A percentile compares a stretch with the other conserved stretches of the same genome.
These are phyloP conservation scores for Ceratina australensis DNA, from an alignment of 1,140 invertebrate species.

Conservation along the genomic window DNA sequence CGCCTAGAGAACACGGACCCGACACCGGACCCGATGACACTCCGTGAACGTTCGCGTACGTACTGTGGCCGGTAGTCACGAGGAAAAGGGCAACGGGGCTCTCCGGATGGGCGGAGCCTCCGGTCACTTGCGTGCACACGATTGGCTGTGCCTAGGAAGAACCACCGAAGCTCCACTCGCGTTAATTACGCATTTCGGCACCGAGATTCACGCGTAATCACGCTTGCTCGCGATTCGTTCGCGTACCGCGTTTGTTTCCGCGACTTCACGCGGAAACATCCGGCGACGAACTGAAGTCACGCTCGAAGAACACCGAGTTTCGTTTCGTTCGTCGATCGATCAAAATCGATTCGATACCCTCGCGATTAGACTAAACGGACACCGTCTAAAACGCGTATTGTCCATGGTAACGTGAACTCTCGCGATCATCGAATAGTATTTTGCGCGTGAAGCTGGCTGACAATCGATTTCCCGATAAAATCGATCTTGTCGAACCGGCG, in stretches of 20 bases:
- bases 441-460: too few relatives aligned
- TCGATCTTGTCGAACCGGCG: not conserved
- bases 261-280: constrained; percentile 15
- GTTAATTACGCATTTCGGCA: constrained; percentile 76
- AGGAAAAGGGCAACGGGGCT: constrained; percentile 76
- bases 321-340: too few relatives aligned
- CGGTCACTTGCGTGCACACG: constrained; percentile 37
- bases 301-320: not conserved
- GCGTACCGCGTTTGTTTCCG: constrained; percentile 21
- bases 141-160: constrained; percentile 64
- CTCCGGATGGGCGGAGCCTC: constrained; percentile 64
- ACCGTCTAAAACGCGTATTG: too few relatives aligned
- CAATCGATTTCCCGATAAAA: too few relatives aligned
- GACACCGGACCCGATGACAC: constrained; percentile 55
- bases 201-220: constrained; percentile 49
- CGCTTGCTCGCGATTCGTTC: constrained; percentile 48
- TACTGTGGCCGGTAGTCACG: constrained; percentile 77
- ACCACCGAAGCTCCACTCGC: constrained; percentile 68
- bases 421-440: not conserved
- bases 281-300: too few relatives aligned
- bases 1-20: constrained; percentile 38
- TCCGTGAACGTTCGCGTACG: constrained; percentile 74
- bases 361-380: too few relatives aligned
- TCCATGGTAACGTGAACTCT: too few relatives aligned
- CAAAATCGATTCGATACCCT: not conserved